Evolutionary conservation across 2,888 invertebrate species (phyloP).

Genomic region (Drosophila leonis): DNA sequence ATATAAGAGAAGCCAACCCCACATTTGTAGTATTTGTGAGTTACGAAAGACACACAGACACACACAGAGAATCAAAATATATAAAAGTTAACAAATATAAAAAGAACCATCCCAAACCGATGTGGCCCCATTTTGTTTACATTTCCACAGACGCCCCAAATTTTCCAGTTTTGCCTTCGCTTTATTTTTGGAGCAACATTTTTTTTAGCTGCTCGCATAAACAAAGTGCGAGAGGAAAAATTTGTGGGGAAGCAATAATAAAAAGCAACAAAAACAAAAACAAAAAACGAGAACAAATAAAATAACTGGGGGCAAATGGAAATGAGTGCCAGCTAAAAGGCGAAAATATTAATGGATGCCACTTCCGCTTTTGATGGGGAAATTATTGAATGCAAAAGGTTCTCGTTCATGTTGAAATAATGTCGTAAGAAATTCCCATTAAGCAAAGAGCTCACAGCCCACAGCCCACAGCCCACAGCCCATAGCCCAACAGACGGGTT

Average conservation of each 20-base stretch:
- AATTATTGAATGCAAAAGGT: slow-evolving; percentile 53
- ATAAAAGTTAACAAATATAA: slow-evolving; percentile 7
- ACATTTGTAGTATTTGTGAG: slow-evolving; percentile 20
- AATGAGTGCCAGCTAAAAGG: slow-evolving; percentile 16
- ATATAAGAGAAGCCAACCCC: slow-evolving; percentile 18
- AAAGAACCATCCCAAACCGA: slow-evolving; percentile 31
- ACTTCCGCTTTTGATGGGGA: slow-evolving; percentile 58
- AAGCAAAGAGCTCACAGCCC: slow-evolving; percentile 18
- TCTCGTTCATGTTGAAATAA: slow-evolving; percentile 38
- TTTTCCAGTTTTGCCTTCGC: slow-evolving; percentile 54
- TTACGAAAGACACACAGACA: slow-evolving; percentile 45
- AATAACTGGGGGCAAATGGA: slow-evolving; percentile 20
- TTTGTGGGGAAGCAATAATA: slow-evolving; percentile 14
- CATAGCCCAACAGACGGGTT: slow-evolving; percentile 38
- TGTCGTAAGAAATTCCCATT: slow-evolving; percentile 45
- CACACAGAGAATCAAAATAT: slow-evolving; percentile 21
- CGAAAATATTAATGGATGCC: slow-evolving; percentile 60
- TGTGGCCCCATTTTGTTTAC: slow-evolving; percentile 68
- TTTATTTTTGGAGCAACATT: slow-evolving; percentile 55
- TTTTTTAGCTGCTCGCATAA: slow-evolving; percentile 54
- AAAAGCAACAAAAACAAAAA: slow-evolving; percentile 1
- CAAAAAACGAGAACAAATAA: slow-evolving; percentile 5
- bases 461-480: slow-evolving; percentile 16
- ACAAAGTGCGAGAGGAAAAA: slow-evolving; percentile 50
- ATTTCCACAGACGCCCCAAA: slow-evolving; percentile 65